A percentile compares a stretch with the other conserved stretches of the same genome.
Evolutionary conservation across 2,888 invertebrate species (phyloP).

Genomic region (Heteropelma amictum): DNA sequence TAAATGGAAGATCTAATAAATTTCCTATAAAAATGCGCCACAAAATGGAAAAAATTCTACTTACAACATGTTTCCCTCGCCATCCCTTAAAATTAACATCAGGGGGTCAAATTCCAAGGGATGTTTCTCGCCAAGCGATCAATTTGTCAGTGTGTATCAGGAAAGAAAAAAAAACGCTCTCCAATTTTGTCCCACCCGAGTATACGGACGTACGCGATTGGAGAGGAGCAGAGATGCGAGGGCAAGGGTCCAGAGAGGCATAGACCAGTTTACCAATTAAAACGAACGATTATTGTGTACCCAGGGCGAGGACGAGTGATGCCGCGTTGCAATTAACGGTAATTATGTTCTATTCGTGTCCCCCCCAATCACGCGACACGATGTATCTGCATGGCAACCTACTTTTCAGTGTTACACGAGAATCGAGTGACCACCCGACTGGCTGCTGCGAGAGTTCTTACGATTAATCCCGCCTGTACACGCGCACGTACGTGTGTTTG

Average conservation of each 20-base stretch:
- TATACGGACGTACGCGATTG: neutral
- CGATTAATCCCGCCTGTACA: conserved; percentile 19
- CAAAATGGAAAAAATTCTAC: too few relatives aligned
- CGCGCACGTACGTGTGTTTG: conserved; percentile 23
- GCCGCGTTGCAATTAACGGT: conserved; percentile 62
- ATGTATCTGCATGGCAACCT: conserved; percentile 63
- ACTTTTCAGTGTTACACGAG: conserved; percentile 62
- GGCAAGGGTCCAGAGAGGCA: conserved; percentile 45
- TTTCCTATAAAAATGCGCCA: too few relatives aligned
- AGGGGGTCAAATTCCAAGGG: too few relatives aligned
- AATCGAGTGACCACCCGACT: conserved; percentile 55
- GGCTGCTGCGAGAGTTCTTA: too few relatives aligned
- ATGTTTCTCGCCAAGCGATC: too few relatives aligned
- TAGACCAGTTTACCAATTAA: conserved; percentile 63
- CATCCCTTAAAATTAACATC: too few relatives aligned
- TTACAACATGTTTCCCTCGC: too few relatives aligned
- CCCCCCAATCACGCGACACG: conserved; percentile 60
- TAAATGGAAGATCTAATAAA: too few relatives aligned
- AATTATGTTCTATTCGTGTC: conserved; percentile 63
- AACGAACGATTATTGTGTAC: conserved; percentile 58
- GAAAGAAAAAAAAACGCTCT: too few relatives aligned
- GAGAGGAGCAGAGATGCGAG: conserved; percentile 8
- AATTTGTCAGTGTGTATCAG: too few relatives aligned
- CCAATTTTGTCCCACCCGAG: too few relatives aligned
- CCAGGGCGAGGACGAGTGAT: conserved; percentile 50